Conservation (phyloP, 2,888 invertebrate species). For the Dryocosmus kuriphilus region DNA sequence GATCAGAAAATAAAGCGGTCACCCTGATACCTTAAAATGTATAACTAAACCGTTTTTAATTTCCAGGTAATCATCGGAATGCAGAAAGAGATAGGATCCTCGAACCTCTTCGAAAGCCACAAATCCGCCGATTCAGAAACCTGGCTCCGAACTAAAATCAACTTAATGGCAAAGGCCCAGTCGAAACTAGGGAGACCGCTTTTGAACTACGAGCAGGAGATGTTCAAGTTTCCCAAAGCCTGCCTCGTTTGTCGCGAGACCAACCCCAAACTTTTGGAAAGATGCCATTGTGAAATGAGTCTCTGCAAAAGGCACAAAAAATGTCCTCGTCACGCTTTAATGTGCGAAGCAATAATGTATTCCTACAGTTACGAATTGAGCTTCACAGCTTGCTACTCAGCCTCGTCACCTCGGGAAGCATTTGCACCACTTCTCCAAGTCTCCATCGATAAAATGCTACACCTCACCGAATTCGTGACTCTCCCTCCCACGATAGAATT, state of each 20-base stretch:
- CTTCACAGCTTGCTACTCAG: not conserved
- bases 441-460: not conserved
- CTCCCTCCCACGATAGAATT: not conserved
- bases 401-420: not conserved
- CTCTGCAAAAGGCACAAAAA: constrained; percentile 45
- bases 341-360: not conserved
- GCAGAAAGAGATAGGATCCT: constrained; percentile 37
- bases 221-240: constrained; percentile 66
- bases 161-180: constrained; percentile 57
- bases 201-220: constrained; percentile 58
- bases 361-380: not conserved
- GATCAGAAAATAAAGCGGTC: too few relatives aligned
- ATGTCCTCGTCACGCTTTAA: constrained; percentile 50
- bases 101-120: constrained; percentile 41
- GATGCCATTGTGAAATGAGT: not conserved
- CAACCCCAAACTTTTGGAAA: constrained; percentile 49
- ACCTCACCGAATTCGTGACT: not conserved
- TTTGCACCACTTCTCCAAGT: not conserved
- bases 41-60: not conserved
- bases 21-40: too few relatives aligned
- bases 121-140: constrained; percentile 32
- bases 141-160: constrained; percentile 58
- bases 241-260: constrained; percentile 63
- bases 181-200: constrained; percentile 55
- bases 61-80: constrained; percentile 36